Conservation (phyloP, 92 coral and sea anemone genomes). For the Nematostella vectensis region DNA sequence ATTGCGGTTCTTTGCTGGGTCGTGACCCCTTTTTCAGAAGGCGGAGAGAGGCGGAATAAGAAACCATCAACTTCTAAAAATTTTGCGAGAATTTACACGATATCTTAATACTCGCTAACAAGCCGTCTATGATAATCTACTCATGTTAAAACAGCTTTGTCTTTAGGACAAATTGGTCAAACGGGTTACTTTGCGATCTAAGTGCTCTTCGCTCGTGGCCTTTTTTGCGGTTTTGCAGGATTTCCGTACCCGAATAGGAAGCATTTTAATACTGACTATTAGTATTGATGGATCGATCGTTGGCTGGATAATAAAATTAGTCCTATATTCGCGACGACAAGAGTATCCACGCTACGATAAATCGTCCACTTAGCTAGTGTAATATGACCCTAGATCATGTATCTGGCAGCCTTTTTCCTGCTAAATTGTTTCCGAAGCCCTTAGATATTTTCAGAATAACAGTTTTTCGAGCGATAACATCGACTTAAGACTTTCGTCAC, state of each 20-base stretch:
- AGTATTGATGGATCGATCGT: too few relatives aligned
- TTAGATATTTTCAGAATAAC: too few relatives aligned
- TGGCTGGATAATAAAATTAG: too few relatives aligned
- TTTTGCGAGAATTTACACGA: neutral
- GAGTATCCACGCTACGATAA: too few relatives aligned
- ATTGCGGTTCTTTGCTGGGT: neutral
- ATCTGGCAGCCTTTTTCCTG: neutral
- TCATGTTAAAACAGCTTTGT: neutral
- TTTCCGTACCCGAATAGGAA: too few relatives aligned
- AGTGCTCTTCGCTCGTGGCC: too few relatives aligned
- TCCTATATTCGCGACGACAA: too few relatives aligned
- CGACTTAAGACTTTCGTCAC: neutral
- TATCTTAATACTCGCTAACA: neutral
- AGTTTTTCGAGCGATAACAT: neutral
- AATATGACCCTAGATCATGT: constrained; percentile 1
- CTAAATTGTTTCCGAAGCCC: constrained; percentile 3
- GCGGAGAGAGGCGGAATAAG: neutral
- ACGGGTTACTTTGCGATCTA: too few relatives aligned
- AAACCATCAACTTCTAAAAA: neutral
- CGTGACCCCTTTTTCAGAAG: constrained; percentile 1
- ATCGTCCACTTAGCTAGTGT: neutral
- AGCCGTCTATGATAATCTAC: neutral
- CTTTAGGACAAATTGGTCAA: too few relatives aligned
- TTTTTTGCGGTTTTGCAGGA: too few relatives aligned
- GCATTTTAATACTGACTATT: too few relatives aligned